Evolutionary conservation across 2,113 vertebrate genomes (phyloP).

Genomic region (Cisticola juncidis): DNA sequence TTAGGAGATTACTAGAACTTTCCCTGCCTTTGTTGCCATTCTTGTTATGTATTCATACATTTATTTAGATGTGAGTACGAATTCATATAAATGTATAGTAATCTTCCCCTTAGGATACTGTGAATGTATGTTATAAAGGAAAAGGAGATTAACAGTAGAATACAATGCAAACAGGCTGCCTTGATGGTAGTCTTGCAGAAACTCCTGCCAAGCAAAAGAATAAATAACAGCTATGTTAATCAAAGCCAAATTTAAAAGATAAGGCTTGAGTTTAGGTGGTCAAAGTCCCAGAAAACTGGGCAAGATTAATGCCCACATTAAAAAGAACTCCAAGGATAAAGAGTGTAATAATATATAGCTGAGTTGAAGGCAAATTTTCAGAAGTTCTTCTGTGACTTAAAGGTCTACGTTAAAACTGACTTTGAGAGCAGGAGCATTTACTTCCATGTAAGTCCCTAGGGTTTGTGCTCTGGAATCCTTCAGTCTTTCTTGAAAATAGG

Average conservation of each 20-base stretch:
- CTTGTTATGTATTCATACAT: not conserved
- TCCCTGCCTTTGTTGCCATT: not conserved
- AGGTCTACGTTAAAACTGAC: not conserved
- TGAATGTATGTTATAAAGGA: not conserved
- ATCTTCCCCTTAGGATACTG: not conserved
- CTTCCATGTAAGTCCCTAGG: not conserved
- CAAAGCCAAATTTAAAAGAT: slow-evolving; percentile 43
- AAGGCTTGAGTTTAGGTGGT: slow-evolving; percentile 25
- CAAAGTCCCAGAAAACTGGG: slow-evolving; percentile 23
- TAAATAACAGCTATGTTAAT: slow-evolving; percentile 32
- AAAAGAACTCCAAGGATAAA: not conserved
- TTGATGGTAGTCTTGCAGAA: not conserved
- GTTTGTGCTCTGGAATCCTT: not conserved
- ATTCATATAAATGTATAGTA: not conserved
- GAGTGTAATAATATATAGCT: not conserved
- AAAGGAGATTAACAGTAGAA: not conserved
- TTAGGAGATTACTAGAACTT: not conserved
- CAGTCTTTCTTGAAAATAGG: not conserved
- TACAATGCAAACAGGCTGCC: not conserved
- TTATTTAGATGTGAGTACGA: not conserved
- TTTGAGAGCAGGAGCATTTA: not conserved
- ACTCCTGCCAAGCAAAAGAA: slow-evolving; percentile 1
- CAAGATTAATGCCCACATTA: not conserved
- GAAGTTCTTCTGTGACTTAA: not conserved
- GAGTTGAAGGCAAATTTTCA: not conserved